A percentile compares a stretch with the other conserved stretches of the same genome.
phyloP scores from a whole-genome alignment of 2,113 vertebrate species.

The Brienomyrus longianalis region DNA sequence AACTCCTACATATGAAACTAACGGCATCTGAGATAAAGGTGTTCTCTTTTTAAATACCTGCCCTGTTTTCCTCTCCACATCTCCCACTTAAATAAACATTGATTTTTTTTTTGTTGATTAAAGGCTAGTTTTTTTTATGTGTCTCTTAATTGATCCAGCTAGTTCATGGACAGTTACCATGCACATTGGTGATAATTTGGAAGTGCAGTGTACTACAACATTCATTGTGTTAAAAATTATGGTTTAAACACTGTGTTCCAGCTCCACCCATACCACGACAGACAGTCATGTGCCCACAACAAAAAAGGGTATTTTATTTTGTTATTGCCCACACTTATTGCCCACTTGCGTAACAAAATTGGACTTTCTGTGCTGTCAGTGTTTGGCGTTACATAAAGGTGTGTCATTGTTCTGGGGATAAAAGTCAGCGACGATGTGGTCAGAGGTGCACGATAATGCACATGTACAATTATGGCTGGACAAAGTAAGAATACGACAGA shows the following conservation, averaged over 20 bases:
- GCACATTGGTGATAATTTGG: not conserved
- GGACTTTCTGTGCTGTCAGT: not conserved
- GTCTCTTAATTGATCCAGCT: not conserved
- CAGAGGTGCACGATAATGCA: not conserved
- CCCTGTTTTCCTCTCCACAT: not conserved
- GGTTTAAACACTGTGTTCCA: not conserved
- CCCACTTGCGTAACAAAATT: not conserved
- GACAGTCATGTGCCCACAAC: not conserved
- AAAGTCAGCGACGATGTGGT: not conserved
- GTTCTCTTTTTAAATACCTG: not conserved
- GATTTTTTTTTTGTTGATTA: not conserved
- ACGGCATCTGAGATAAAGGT: not conserved
- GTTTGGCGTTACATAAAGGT: not conserved
- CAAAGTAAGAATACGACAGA: not conserved
- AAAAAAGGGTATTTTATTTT: not conserved
- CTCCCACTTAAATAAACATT: not conserved
- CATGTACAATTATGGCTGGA: not conserved
- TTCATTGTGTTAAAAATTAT: not conserved
- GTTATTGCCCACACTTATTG: not conserved
- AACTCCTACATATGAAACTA: not conserved
- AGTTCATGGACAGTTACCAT: not conserved
- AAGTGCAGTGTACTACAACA: not conserved
- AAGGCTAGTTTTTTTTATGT: not conserved
- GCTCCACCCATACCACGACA: not conserved
- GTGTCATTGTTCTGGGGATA: conserved; percentile 1